Percentiles rank a stretch among this genome's conserved stretches.
These are phyloP conservation scores for Hybognathus amarus DNA, from an alignment of 2,797 vertebrate species.

Conservation along the genomic window DNA sequence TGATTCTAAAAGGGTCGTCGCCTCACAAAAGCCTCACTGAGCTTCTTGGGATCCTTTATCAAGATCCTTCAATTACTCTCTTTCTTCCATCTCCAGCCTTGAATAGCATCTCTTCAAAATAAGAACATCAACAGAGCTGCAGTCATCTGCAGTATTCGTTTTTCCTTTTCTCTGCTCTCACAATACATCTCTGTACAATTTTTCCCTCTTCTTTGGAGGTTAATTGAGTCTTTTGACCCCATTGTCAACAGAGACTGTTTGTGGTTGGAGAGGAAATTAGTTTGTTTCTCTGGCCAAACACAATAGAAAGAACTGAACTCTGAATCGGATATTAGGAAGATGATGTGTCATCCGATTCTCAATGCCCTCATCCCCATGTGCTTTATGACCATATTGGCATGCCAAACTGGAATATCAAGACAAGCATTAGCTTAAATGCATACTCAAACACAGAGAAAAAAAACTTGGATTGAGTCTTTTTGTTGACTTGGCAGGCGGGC, in stretches of 20 bases:
- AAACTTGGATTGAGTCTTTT: background rate
- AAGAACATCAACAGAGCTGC: conserved; percentile 47
- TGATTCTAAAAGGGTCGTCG: background rate
- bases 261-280: conserved; percentile 55
- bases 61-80: conserved; percentile 58
- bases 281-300: conserved; percentile 55
- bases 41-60: conserved; percentile 43
- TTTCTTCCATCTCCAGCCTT: conserved; percentile 29
- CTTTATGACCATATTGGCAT: conserved; percentile 32
- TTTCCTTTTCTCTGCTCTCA: conserved; percentile 55
- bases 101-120: conserved; percentile 53
- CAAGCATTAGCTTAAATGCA: conserved; percentile 1
- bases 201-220: conserved; percentile 70
- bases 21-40: conserved; percentile 46
- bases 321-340: conserved; percentile 39
- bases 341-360: conserved; percentile 40
- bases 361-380: conserved; percentile 21
- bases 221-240: conserved; percentile 79
- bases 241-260: conserved; percentile 61
- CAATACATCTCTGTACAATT: conserved; percentile 54
- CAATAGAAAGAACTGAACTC: conserved; percentile 55
- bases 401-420: conserved; percentile 23
- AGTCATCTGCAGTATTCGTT: conserved; percentile 49
- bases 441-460: background rate
- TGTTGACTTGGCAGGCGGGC: background rate